Percentiles rank a stretch among this genome's conserved stretches.
These are phyloP conservation scores for Tipula unca DNA, from an alignment of 2,888 invertebrate genomes.

Conservation along the genomic window DNA sequence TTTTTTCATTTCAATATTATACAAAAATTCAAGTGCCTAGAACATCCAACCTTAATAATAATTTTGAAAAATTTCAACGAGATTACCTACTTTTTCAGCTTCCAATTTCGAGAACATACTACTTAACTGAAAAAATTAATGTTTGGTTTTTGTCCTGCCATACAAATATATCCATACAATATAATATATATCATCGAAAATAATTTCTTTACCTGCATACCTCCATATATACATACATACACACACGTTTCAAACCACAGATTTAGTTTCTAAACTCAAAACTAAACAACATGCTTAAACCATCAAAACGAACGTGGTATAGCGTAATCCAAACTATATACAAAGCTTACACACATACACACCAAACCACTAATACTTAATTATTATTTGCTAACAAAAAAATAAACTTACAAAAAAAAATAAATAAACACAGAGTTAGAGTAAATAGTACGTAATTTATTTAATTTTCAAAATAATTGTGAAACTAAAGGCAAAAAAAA, in stretches of 20 bases:
- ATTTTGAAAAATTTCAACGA: no score
- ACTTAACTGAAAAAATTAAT: neutral
- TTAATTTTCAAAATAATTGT: neutral
- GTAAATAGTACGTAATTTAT: neutral
- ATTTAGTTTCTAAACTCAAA: neutral
- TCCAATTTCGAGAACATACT: neutral
- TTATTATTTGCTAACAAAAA: neutral
- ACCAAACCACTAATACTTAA: neutral
- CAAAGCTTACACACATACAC: neutral
- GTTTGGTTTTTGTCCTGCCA: neutral
- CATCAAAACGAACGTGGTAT: neutral
- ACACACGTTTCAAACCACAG: neutral
- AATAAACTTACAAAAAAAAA: neutral
- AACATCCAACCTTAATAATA: no score
- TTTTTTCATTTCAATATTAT: no score
- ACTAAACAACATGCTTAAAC: neutral
- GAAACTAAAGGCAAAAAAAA: neutral
- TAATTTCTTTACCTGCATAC: neutral
- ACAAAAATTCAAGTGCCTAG: no score
- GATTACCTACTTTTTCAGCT: neutral
- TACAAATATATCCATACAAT: no score
- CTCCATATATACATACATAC: no score
- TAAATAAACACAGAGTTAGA: neutral
- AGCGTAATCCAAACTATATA: neutral
- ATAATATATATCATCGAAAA: neutral